Evolutionary conservation across 2,113 vertebrate genomes (phyloP), one percentile per base, ranked within the genome.

Genomic region (Peucedramus taeniatus): DNA sequence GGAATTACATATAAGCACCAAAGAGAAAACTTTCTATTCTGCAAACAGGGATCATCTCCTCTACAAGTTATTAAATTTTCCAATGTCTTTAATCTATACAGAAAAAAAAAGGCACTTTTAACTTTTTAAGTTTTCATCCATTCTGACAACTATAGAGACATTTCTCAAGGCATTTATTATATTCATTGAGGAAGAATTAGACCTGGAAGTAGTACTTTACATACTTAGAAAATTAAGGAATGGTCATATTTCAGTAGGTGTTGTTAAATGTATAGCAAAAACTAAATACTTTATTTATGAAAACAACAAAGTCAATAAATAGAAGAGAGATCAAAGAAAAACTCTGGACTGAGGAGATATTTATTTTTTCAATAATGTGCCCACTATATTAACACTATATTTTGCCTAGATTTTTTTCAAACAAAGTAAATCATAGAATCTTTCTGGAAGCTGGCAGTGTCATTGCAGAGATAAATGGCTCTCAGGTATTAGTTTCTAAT

Each of bases 351-450:
- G 81, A 93, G 86, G 49, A 90, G 27, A 27, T 42, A 64, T 68
- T 97, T 78, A 26, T 20, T 78, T 93, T 87, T 93, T 82, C 77
- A 86, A 60, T 5, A 47, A 85, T 86, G 30, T 89, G 28, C 61
- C 37, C 15, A 50, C 49, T 81, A 23, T 30, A 57, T 81, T 82
- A 75, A 76, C 70, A 53, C 26, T 59, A 10, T 30, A 68, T 33
- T 89, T 93, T 84, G 5, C 45, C 53, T 70, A 74, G 33, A 68
- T 84, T 53, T 75, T 96, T 97, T 91, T 92, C 63, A 91, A 83
- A 61, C 40, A 44, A 79, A 70, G 39, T 51, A 74, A 56, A 66
- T 65, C 64, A 86, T 31, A 15, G 54, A 89, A 92, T 80, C 49
- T 63, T 94, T 94, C 49, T 61, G 71, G 63, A 24, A 81, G 57